phyloP scores from a whole-genome alignment of 2,113 vertebrate genomes.

The Heterotis niloticus region DNA sequence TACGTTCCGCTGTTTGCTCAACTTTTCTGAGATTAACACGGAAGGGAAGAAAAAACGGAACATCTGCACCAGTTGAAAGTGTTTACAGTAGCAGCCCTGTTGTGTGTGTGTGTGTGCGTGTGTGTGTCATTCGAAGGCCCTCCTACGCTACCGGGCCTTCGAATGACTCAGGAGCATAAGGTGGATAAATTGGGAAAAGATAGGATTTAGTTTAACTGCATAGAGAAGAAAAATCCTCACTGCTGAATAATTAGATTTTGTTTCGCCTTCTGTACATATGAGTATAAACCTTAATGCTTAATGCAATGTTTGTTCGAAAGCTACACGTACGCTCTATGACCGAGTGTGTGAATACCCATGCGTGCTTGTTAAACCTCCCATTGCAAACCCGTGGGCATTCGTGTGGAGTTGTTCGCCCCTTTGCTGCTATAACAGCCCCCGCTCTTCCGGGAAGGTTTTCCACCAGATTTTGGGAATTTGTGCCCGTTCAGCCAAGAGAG shows the following conservation, averaged over 20 bases:
- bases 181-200: background rate
- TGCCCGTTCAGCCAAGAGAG: too few species aligned
- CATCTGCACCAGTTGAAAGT: slow-evolving; percentile 36
- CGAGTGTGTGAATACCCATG: too few species aligned
- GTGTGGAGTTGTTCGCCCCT: too few species aligned
- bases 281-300: too few species aligned
- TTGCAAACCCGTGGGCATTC: too few species aligned
- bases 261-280: background rate
- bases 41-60: slow-evolving; percentile 31
- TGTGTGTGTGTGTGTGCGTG: slow-evolving; percentile 24
- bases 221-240: background rate
- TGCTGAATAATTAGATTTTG: background rate
- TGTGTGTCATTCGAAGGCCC: background rate
- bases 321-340: too few species aligned
- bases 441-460: too few species aligned
- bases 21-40: slow-evolving; percentile 57
- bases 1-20: slow-evolving; percentile 57
- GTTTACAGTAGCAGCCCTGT: slow-evolving; percentile 42
- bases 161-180: background rate
- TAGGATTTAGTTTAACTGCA: background rate
- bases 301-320: too few species aligned
- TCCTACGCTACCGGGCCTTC: background rate
- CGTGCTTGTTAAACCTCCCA: too few species aligned
- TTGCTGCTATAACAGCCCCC: too few species aligned
- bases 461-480: too few species aligned